Evolutionary conservation across 2,888 invertebrate genomes (phyloP), one percentile per base, ranked within the genome.

Genomic region (Acrobasis consociella): DNA sequence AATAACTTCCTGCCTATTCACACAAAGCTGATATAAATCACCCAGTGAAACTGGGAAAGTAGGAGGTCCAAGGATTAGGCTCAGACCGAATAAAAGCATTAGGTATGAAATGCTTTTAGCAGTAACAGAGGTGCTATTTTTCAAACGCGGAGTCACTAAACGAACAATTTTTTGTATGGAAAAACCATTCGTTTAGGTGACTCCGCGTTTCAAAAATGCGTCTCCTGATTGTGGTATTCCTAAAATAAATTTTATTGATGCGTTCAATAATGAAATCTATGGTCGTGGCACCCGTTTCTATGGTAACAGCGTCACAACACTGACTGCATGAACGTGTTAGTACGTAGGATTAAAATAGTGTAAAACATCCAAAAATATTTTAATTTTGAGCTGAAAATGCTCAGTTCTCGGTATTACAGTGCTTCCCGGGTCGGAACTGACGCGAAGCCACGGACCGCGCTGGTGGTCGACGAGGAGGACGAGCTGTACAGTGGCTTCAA

Each of bases 401-500:
- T 91, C 53, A 88, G 87, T 71, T 86, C 87, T 17, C 83, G 90
- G n/a, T 87, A 87, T 72, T 89, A 88, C 68, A 87, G 85, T 65
- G 85, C 85, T 15, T 89, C 90, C 0, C 82, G 89, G 0, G 68
- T 89, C 5, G 87, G 88, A 9, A 82, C 85, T 0, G 89, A 88
- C 39, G 80, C 81, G 37, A 90, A 88, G 71, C 86, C 87, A 2
- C 84, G 90, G 0, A 89, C 89, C 0, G 90, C 89, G 0, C 80
- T 86, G 69, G 78, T 88, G 5, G 77, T 89, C 9, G 91, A 90
- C 46, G 93, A 93, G 46, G 94, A 95, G 16, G 95, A 95, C 63
- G 95, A 95, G 67, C 78, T 95, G 52, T 95, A 96, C 76, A 86
- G 93, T 9, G 95, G 95, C 2, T 95, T 95, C 78, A 95, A 95